Base-by-base conservation (phyloP, 2,113 vertebrate genomes). In the Ptilonorhynchus violaceus region DNA sequence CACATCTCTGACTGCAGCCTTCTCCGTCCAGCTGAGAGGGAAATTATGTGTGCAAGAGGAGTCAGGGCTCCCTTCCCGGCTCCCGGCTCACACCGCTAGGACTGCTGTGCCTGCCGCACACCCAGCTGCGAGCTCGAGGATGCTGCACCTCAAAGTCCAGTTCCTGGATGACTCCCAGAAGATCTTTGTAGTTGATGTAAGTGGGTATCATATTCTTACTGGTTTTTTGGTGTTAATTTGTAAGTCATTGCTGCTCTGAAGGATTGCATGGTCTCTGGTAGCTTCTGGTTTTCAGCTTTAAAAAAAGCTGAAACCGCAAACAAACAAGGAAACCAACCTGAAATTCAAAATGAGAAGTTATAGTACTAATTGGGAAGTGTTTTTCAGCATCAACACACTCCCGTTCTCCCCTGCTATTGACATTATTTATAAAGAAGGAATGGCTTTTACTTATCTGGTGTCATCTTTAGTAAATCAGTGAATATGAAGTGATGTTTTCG, bases 141-240 rank as follows among this genome's bases (percentile, higher is more conserved):
- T 98, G 98, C 98, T 98, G 77, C 98, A 98, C 84, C 97, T 98
- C 37, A 98, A 98, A 96, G 98, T 98, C 95, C 98, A 98, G 95
- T 98, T 98, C 93, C 97, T 98, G 97, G 98, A 98, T 97, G 98
- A 98, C 92, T 98, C 98, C 84, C 98, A 98, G 98, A 98, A 98
- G 97, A 98, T 98, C 97, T 98, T 98, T 91, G 98, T 98, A 69
- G 98, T 98, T 79, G 98, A 98, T 97, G 98, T 98, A 98, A 98
- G 98, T 98, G 92, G 58, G 47, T 72, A 76, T 96, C 91, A 9
- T 74, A 37, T 97, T 91, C 47, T 88, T 97, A 76, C 39, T 88
- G 64, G 1, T 5, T 31, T 85, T 89, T 77, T 62, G 8, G 82
- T 89, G 92, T 66, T 96, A 78, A 62, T 95, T 93, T 28, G 73